phyloP scores from a whole-genome alignment of 2,888 invertebrate species.

The Ferrisia virgata region DNA sequence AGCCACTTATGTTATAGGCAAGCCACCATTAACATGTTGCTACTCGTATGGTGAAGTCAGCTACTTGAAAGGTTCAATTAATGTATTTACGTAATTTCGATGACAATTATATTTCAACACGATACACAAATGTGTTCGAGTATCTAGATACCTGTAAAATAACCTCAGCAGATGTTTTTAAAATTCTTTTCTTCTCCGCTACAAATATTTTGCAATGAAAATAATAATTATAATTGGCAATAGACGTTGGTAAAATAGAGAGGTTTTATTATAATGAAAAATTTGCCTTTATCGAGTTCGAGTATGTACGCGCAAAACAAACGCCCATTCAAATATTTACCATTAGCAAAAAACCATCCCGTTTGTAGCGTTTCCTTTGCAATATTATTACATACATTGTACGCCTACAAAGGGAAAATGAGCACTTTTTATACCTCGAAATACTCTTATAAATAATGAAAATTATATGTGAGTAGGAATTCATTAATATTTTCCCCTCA shows the following conservation, averaged over 20 bases:
- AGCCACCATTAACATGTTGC: background rate
- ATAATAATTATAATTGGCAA: background rate
- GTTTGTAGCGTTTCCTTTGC: background rate
- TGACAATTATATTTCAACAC: background rate
- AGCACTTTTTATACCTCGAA: background rate
- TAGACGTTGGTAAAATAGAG: background rate
- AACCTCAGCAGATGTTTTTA: background rate
- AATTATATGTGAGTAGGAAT: background rate
- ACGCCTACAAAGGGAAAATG: background rate
- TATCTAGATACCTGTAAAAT: background rate
- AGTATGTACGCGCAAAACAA: background rate
- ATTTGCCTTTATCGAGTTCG: background rate
- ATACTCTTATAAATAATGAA: background rate
- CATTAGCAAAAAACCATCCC: background rate
- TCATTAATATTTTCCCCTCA: background rate
- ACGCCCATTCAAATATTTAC: background rate
- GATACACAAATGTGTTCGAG: background rate
- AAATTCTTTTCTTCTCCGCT: background rate
- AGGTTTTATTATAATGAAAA: background rate
- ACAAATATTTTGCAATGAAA: background rate
- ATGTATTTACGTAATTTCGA: background rate
- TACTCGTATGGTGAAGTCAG: background rate
- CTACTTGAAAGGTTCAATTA: background rate
- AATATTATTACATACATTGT: background rate
- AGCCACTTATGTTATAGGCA: background rate